These are phyloP conservation scores for Polymixis flavicincta DNA, from an alignment of 2,888 invertebrate species.

Conservation along the genomic window DNA sequence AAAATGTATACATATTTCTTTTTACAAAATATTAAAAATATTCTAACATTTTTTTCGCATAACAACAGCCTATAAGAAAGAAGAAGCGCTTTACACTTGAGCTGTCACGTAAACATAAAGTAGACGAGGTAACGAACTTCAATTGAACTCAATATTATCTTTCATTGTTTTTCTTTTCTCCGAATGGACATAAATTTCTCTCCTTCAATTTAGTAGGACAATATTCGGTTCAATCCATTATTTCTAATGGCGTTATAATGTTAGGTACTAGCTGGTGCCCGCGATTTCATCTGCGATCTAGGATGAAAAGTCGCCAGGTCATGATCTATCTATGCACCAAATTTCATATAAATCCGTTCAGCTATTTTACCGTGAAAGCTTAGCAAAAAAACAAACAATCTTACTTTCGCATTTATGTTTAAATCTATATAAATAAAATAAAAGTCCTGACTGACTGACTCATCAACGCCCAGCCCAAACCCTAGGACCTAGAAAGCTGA, in stretches of 20 bases:
- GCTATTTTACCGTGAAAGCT: no score
- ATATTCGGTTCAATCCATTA: constrained; percentile 13
- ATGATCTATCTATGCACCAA: no score
- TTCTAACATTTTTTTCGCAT: background rate
- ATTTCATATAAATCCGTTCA: no score
- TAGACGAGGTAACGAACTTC: background rate
- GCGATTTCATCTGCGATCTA: no score
- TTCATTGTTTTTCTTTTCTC: background rate
- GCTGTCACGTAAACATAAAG: background rate
- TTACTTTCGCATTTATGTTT: no score
- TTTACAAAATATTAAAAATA: background rate
- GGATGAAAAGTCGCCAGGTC: no score
- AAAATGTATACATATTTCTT: background rate
- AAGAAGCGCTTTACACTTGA: background rate
- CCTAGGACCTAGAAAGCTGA: no score
- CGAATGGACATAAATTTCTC: constrained; percentile 6
- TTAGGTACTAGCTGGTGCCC: no score
- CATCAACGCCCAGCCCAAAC: no score
- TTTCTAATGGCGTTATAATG: background rate
- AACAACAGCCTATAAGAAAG: background rate
- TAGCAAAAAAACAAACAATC: no score
- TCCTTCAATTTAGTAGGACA: background rate
- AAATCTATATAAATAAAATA: no score
- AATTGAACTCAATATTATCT: constrained; percentile 20
- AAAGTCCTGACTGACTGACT: no score